Evolutionary conservation across 2,113 vertebrate genomes (phyloP).

Genomic region (Pristiophorus japonicus): DNA sequence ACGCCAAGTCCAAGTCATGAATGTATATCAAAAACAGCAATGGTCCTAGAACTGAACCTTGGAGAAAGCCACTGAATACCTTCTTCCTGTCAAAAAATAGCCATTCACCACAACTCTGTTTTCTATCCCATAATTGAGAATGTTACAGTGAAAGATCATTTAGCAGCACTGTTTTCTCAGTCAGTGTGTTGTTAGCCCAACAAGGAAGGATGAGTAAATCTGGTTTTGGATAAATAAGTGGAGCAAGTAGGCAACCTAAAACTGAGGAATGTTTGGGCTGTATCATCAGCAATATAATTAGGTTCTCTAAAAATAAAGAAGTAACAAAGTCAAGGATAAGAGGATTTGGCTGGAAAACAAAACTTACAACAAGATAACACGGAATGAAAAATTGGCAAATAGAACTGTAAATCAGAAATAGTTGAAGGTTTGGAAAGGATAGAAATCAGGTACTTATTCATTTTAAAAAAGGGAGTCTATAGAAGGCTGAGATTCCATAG

Average conservation of each 20-base stretch:
- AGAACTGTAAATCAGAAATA: neutral
- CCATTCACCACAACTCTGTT: too few species aligned
- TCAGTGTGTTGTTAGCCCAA: neutral
- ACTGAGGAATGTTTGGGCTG: neutral
- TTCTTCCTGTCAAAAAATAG: too few species aligned
- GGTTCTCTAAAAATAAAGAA: neutral
- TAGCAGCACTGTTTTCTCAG: neutral
- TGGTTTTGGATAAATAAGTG: neutral
- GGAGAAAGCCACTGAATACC: too few species aligned
- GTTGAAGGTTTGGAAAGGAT: neutral
- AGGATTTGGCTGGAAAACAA: neutral
- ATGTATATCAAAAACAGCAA: too few species aligned
- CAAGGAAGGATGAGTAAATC: neutral
- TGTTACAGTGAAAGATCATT: too few species aligned
- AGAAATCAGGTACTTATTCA: neutral
- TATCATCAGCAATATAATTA: neutral
- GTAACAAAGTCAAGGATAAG: neutral
- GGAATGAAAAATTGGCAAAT: neutral
- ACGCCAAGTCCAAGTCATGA: too few species aligned
- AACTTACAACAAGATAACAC: neutral
- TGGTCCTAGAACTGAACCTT: too few species aligned
- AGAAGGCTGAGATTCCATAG: neutral
- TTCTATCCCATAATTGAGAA: neutral
- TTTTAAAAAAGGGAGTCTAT: neutral
- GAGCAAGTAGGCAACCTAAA: neutral